These are phyloP conservation scores for Zhuqinia jingwanae DNA, from an alignment of 2,888 invertebrate species.

Conservation along the genomic window DNA sequence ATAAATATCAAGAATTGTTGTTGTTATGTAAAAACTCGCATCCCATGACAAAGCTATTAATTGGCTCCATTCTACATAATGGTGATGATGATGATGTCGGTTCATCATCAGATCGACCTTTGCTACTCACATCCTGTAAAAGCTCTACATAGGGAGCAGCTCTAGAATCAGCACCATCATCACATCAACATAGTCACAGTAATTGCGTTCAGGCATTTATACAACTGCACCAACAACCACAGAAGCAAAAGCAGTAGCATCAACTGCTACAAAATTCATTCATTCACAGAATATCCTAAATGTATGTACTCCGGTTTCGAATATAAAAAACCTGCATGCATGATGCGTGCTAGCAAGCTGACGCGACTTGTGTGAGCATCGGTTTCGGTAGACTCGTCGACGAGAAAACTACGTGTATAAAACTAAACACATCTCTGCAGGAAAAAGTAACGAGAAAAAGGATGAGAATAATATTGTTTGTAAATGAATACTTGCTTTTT, in stretches of 20 bases:
- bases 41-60: slow-evolving; percentile 27
- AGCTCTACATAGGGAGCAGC: slow-evolving; percentile 32
- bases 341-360: slow-evolving; percentile 51
- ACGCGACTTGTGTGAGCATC: slow-evolving; percentile 37
- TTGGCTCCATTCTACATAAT: slow-evolving; percentile 28
- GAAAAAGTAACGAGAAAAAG: too few species aligned
- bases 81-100: background rate
- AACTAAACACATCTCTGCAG: too few species aligned
- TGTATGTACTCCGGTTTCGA: slow-evolving; percentile 35
- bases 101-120: slow-evolving; percentile 54
- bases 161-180: background rate
- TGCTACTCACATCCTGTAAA: slow-evolving; percentile 67
- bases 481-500: slow-evolving; percentile 13
- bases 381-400: slow-evolving; percentile 54
- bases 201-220: background rate
- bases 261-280: slow-evolving; percentile 54
- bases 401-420: slow-evolving; percentile 30
- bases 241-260: background rate
- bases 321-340: slow-evolving; percentile 51
- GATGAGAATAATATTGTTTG: slow-evolving; percentile 22
- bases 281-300: slow-evolving; percentile 61
- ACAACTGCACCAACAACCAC: background rate
- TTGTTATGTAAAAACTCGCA: slow-evolving; percentile 42
- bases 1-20: slow-evolving; percentile 48
- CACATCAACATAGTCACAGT: background rate